Evolutionary conservation across 2,113 vertebrate species (phyloP).

Genomic region (Mola mola): DNA sequence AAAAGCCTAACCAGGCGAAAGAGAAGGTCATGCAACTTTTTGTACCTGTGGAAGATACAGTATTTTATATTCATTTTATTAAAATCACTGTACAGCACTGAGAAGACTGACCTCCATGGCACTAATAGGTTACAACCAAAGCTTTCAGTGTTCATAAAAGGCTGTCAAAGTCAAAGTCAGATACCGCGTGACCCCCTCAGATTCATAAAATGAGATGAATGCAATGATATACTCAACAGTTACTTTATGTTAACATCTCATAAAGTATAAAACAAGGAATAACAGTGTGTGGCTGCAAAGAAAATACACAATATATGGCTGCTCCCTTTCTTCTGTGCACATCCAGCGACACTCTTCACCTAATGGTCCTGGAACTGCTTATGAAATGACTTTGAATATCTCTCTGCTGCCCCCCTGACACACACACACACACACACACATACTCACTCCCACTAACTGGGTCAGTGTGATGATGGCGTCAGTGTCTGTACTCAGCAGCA

Average conservation of each 20-base stretch:
- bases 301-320: slow-evolving; percentile 20
- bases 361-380: slow-evolving; percentile 32
- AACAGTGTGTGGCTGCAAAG: slow-evolving; percentile 10
- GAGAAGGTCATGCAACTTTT: slow-evolving; percentile 17
- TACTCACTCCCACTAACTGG: slow-evolving; percentile 54
- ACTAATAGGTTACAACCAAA: too few relatives aligned
- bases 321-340: slow-evolving; percentile 25
- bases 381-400: slow-evolving; percentile 45
- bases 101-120: too few relatives aligned
- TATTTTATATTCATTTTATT: slow-evolving; percentile 9
- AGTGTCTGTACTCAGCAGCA: slow-evolving; percentile 76
- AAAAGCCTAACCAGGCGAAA: slow-evolving; percentile 18
- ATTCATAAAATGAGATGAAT: background rate
- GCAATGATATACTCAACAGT: too few relatives aligned
- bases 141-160: too few relatives aligned
- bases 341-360: background rate
- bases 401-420: slow-evolving; percentile 9
- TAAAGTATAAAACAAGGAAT: slow-evolving; percentile 15
- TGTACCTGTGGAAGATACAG: background rate
- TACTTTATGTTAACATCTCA: background rate
- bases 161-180: background rate
- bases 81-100: background rate
- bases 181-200: background rate
- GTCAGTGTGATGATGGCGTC: slow-evolving; percentile 76
- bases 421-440: background rate